These are phyloP conservation scores for Chloroclystis v-ata DNA, from an alignment of 2,888 invertebrate genomes.

Conservation along the genomic window DNA sequence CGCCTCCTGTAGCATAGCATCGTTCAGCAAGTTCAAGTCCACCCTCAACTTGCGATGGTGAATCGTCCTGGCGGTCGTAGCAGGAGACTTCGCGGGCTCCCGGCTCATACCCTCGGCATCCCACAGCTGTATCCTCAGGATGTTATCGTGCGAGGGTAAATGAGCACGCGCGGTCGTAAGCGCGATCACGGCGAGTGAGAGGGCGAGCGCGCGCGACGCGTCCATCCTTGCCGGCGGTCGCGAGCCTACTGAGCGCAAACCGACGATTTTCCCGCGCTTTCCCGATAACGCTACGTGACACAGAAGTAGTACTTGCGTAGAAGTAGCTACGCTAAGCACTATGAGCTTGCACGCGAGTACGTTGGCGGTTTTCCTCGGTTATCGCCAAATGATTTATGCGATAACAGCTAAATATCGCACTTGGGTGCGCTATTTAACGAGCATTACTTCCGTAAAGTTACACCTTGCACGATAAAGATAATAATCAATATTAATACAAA, in stretches of 20 bases:
- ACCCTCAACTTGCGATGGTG: conserved; percentile 58
- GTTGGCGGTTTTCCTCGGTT: conserved; percentile 37
- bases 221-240: conserved; percentile 67
- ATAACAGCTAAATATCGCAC: conserved; percentile 40
- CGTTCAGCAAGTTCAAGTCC: conserved; percentile 59
- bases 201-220: conserved; percentile 54
- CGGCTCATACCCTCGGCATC: conserved; percentile 68
- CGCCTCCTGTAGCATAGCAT: conserved; percentile 66
- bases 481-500: conserved; percentile 20
- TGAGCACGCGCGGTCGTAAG: conserved; percentile 63
- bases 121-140: conserved; percentile 70
- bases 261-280: conserved; percentile 72
- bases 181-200: conserved; percentile 58
- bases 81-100: conserved; percentile 49
- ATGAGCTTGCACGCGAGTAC: conserved; percentile 28
- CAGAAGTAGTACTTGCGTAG: conserved; percentile 15
- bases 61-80: conserved; percentile 35
- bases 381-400: conserved; percentile 57
- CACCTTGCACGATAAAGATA: conserved; percentile 20
- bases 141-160: conserved; percentile 68
- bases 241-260: conserved; percentile 63
- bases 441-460: conserved; percentile 27
- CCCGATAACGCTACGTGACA: conserved; percentile 59
- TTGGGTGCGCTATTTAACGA: conserved; percentile 28
- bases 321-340: conserved; percentile 25